Conservation (phyloP, 2,888 invertebrate genomes). For the Anthophora plumipes region DNA sequence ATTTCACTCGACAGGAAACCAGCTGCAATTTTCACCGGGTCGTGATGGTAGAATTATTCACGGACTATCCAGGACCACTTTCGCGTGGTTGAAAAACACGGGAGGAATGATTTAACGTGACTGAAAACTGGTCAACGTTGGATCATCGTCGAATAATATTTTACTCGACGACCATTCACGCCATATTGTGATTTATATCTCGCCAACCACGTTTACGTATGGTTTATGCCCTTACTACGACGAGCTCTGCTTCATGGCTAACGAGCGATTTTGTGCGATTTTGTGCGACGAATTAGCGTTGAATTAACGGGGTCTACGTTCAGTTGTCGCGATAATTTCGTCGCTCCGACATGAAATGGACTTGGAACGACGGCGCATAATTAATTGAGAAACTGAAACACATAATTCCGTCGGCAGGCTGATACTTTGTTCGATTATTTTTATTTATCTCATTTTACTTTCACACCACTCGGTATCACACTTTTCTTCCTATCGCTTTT, state of each 20-base stretch:
- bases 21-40: not conserved
- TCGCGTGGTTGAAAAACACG: not conserved
- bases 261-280: slow-evolving; percentile 29
- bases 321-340: slow-evolving; percentile 25
- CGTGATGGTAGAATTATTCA: not conserved
- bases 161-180: not conserved
- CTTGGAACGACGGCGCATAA: slow-evolving; percentile 17
- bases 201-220: slow-evolving; percentile 6
- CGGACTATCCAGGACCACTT: not conserved
- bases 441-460: not conserved
- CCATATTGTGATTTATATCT: slow-evolving; percentile 26
- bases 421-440: not conserved
- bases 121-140: not conserved
- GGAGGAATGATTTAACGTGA: not conserved
- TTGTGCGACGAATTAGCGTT: slow-evolving; percentile 6
- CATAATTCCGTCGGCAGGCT: not conserved
- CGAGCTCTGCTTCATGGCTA: slow-evolving; percentile 24
- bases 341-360: not conserved
- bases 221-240: slow-evolving; percentile 42
- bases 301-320: not conserved
- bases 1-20: not conserved
- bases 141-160: not conserved
- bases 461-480: not conserved
- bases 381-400: slow-evolving; percentile 13
- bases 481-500: not conserved